Evolutionary conservation across 2,888 invertebrate genomes (phyloP), one percentile per base, ranked within the genome.

Genomic region (Erebia palarica): DNA sequence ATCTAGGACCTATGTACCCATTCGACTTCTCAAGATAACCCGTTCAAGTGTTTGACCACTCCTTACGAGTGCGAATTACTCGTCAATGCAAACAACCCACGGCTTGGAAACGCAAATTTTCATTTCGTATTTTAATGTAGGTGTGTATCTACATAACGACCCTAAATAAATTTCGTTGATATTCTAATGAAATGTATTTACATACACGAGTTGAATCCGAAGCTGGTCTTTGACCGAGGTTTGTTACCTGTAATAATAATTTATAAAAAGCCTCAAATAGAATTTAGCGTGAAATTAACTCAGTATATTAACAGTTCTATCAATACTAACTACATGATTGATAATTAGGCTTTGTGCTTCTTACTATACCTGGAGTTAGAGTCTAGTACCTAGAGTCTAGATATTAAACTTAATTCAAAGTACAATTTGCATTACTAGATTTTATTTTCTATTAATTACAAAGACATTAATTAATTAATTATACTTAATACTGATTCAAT

Each of bases 11-110:
- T 44, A 60, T 11, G 16, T 44, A 60, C 16, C 49, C 68, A 70
- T 57, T 71, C 65, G 67, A 72, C 75, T 78, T 77, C 76, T 79
- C 74, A 73, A 83, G 80, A 82, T 81, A 79, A 74, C 74, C 75
- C 72, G 72, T 73, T 64, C 58, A 71, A 82, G 81, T 82, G 79
- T 80, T 80, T 79, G 76, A 73, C 60, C 75, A 79, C 79, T 83
- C 75, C 73, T 80, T 75, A 63, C 71, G 65, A 76, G 74, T 72
- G 66, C 65, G 65, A 74, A 74, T 75, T 71, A 75, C 73, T 75
- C 63, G 65, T 63, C 63, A 68, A 57, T 69, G 59, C 65, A 73
- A 71, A 74, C 65, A 74, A 49, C 51, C 67, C 66, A 57, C 14
- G 58, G 66, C 57, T 58, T 57, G 64, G 58, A 14, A 65, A 67